A percentile compares a stretch with the other conserved stretches of the same genome.
Evolutionary conservation across 2,888 invertebrate species (phyloP).

Genomic region (Heliconius aoede): DNA sequence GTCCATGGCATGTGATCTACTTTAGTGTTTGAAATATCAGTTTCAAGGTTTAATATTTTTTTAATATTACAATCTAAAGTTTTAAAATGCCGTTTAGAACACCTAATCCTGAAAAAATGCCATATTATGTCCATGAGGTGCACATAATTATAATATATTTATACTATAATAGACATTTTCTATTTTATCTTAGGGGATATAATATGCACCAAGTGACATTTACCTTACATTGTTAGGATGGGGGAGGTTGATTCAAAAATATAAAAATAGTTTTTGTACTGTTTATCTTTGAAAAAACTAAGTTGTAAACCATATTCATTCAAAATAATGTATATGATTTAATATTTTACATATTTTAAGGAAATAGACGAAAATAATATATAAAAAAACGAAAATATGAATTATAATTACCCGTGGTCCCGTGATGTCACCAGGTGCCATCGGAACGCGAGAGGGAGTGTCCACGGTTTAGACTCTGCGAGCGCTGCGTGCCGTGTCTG

Average conservation of each 20-base stretch:
- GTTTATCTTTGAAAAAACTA: background rate
- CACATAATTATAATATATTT: background rate
- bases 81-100: no score
- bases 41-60: background rate
- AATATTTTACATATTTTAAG: no score
- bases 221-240: background rate
- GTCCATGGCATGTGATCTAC: background rate
- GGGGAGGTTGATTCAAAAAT: slow-evolving; percentile 1
- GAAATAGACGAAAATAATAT: no score
- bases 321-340: background rate
- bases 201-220: slow-evolving; percentile 10
- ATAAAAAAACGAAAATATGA: background rate
- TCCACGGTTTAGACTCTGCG: slow-evolving; percentile 90
- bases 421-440: slow-evolving; percentile 92
- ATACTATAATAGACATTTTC: background rate
- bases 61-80: background rate
- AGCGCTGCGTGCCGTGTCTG: slow-evolving; percentile 85
- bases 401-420: slow-evolving; percentile 84
- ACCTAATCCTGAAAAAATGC: background rate
- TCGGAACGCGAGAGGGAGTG: slow-evolving; percentile 87
- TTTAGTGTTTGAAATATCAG: background rate
- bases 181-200: slow-evolving; percentile 4
- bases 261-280: background rate
- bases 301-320: background rate
- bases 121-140: background rate